Evolutionary conservation across 2,888 invertebrate genomes (phyloP).

Genomic region (Loripinus fragilis): DNA sequence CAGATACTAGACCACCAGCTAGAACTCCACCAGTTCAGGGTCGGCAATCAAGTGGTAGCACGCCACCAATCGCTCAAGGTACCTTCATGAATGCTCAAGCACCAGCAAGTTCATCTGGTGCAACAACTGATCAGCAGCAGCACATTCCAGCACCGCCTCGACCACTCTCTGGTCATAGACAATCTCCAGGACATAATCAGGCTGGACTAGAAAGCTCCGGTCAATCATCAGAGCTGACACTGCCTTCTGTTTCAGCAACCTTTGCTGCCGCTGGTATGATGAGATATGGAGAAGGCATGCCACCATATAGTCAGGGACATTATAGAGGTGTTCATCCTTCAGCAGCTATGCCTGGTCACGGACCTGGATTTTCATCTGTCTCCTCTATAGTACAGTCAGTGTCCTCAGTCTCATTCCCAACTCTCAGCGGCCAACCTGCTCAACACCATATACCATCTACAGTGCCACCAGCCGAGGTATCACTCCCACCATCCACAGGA

Average conservation of each 20-base stretch:
- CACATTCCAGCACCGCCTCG: neutral
- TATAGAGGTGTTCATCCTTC: slow-evolving; percentile 5
- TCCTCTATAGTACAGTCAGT: slow-evolving; percentile 58
- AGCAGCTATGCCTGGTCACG: slow-evolving; percentile 3
- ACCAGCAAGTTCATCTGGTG: slow-evolving; percentile 32
- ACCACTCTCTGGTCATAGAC: slow-evolving; percentile 17
- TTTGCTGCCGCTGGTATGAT: slow-evolving; percentile 61
- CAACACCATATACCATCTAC: slow-evolving; percentile 4
- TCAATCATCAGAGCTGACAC: slow-evolving; percentile 38
- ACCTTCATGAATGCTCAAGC: neutral
- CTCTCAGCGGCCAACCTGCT: slow-evolving; percentile 9
- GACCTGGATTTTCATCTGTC: slow-evolving; percentile 53
- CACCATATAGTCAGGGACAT: slow-evolving; percentile 21
- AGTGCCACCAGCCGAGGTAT: slow-evolving; percentile 44
- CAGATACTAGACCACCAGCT: neutral
- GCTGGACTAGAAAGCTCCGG: neutral
- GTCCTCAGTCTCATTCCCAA: slow-evolving; percentile 57
- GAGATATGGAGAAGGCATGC: slow-evolving; percentile 46
- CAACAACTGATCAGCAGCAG: neutral
- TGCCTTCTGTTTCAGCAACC: slow-evolving; percentile 60
- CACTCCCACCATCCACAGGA: slow-evolving; percentile 48
- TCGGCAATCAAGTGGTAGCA: neutral
- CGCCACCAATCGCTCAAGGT: neutral
- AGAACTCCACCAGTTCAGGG: neutral
- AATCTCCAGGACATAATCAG: slow-evolving; percentile 17